Conservation (phyloP, 2,113 vertebrate genomes). For the Chinchilla lanigera region DNA sequence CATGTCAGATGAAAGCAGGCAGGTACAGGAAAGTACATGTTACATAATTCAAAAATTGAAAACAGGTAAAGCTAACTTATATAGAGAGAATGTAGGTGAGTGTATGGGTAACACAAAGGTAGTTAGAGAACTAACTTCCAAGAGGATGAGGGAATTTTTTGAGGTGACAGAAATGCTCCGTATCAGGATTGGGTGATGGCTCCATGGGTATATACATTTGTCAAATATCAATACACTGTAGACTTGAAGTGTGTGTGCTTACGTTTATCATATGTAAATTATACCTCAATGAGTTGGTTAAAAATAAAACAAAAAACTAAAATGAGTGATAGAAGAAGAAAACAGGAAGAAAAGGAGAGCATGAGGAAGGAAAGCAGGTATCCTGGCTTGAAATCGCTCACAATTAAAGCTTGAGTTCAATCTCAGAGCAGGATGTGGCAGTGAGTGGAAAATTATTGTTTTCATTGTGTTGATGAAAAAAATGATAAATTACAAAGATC, state of each 20-base stretch:
- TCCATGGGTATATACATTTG: neutral
- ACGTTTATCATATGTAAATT: neutral
- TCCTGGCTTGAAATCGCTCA: neutral
- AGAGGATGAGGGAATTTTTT: too few relatives aligned
- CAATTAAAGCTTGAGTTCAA: neutral
- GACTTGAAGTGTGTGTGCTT: neutral
- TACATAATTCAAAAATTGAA: neutral
- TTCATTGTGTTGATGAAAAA: neutral
- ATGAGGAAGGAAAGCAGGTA: neutral
- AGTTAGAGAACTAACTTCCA: neutral
- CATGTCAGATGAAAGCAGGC: neutral
- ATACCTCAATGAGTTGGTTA: neutral
- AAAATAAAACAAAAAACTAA: neutral
- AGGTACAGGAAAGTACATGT: neutral
- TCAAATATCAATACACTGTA: neutral
- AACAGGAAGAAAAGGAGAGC: neutral
- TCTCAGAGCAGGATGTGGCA: neutral
- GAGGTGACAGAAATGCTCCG: neutral
- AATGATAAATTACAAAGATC: neutral
- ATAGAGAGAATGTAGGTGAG: neutral
- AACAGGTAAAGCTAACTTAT: neutral
- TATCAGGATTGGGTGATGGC: neutral
- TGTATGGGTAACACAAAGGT: neutral
- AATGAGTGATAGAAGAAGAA: neutral
- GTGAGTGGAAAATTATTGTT: neutral